Conservation (phyloP, 2,888 invertebrate genomes). For the Pheosia gnoma region DNA sequence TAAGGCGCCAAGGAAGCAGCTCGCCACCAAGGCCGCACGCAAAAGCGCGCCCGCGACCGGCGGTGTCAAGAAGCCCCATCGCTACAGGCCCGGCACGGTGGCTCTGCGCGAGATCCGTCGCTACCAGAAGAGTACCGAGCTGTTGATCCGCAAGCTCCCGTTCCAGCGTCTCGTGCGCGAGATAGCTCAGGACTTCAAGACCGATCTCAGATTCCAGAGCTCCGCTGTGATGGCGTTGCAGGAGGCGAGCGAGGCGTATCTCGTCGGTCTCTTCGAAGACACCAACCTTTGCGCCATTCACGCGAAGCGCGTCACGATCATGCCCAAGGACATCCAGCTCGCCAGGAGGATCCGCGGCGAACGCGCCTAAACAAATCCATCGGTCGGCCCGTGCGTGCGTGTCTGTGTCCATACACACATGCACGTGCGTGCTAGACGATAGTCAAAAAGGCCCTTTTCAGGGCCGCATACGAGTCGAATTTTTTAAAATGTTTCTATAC, state of each 20-base stretch:
- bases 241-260: slow-evolving; percentile 91
- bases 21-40: slow-evolving; percentile 94
- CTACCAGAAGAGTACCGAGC: slow-evolving; percentile 95
- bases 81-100: slow-evolving; percentile 95
- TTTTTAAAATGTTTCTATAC: slow-evolving; percentile 10
- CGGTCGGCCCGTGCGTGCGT: too few relatives aligned
- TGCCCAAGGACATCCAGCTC: slow-evolving; percentile 94
- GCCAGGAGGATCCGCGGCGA: slow-evolving; percentile 22
- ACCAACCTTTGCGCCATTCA: slow-evolving; percentile 95
- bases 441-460: slow-evolving; percentile 29
- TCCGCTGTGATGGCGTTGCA: slow-evolving; percentile 89
- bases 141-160: slow-evolving; percentile 94
- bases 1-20: slow-evolving; percentile 94
- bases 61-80: slow-evolving; percentile 92
- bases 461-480: slow-evolving; percentile 20
- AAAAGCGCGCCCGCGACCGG: slow-evolving; percentile 91
- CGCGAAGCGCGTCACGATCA: slow-evolving; percentile 95
- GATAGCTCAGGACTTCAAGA: slow-evolving; percentile 96
- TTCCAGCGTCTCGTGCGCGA: slow-evolving; percentile 91
- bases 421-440: neutral
- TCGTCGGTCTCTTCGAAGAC: slow-evolving; percentile 88
- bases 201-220: slow-evolving; percentile 78
- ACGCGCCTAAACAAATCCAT: slow-evolving; percentile 12
- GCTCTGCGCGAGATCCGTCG: slow-evolving; percentile 96
- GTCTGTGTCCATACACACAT: too few relatives aligned